These are phyloP conservation scores for Athalia cordata DNA, from an alignment of 2,888 invertebrate genomes.

Conservation along the genomic window DNA sequence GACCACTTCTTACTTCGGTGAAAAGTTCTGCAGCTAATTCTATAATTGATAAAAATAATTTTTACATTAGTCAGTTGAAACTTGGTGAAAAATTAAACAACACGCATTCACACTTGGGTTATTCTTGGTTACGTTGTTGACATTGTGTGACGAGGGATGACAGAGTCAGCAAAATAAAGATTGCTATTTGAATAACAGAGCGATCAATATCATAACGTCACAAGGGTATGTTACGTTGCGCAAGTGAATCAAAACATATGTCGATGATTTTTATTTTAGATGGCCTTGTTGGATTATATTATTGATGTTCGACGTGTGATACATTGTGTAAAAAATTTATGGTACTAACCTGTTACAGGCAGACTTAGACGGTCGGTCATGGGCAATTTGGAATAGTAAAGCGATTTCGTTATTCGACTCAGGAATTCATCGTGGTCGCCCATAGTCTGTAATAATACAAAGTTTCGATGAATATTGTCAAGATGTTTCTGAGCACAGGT, in stretches of 20 bases:
- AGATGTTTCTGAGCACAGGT: background rate
- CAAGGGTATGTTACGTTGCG: too few species aligned
- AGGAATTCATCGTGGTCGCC: slow-evolving; percentile 86
- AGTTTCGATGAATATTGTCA: background rate
- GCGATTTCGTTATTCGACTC: slow-evolving; percentile 88
- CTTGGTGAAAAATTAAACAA: background rate
- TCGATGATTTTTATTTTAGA: too few species aligned
- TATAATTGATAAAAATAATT: slow-evolving; percentile 66
- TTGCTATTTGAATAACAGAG: too few species aligned
- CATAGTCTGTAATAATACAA: slow-evolving; percentile 75
- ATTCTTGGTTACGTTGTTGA: too few species aligned
- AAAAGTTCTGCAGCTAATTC: slow-evolving; percentile 91
- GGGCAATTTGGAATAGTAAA: slow-evolving; percentile 91
- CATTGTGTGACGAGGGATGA: too few species aligned
- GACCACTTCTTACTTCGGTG: slow-evolving; percentile 85
- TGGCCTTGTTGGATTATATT: too few species aligned
- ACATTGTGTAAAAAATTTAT: slow-evolving; percentile 44
- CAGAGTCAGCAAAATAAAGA: too few species aligned
- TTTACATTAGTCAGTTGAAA: background rate
- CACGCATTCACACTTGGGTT: background rate
- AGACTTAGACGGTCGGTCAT: slow-evolving; percentile 83
- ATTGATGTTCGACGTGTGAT: background rate
- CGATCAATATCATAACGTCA: too few species aligned
- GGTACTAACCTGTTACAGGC: slow-evolving; percentile 84
- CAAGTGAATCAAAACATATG: too few species aligned